A percentile compares a stretch with the other conserved stretches of the same genome.
phyloP scores from a whole-genome alignment of 1,140 invertebrate genomes.

The Helicoverpa armigera region DNA sequence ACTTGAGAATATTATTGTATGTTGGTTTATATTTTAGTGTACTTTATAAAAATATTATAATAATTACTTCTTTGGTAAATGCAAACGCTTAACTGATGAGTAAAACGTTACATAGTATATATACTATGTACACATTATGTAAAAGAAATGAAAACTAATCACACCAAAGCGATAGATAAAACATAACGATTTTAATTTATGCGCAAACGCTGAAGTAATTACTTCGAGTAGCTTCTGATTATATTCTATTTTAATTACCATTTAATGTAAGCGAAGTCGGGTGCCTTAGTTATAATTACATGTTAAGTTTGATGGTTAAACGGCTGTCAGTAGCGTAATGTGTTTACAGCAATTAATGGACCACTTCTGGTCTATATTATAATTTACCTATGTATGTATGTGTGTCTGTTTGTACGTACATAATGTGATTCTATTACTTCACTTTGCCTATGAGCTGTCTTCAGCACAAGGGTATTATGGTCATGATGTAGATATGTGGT shows the following conservation, averaged over 20 bases:
- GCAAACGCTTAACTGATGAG: too few species aligned
- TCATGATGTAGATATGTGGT: slow-evolving; percentile 6
- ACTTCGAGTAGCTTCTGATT: slow-evolving; percentile 31
- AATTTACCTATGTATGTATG: not conserved
- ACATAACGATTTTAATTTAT: slow-evolving; percentile 50
- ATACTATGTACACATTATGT: too few species aligned
- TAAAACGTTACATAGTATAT: too few species aligned
- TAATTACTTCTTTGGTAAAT: too few species aligned
- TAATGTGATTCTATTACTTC: not conserved
- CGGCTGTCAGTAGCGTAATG: slow-evolving; percentile 24
- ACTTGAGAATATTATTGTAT: too few species aligned
- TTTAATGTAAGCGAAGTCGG: slow-evolving; percentile 32
- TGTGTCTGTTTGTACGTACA: not conserved
- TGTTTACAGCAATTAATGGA: slow-evolving; percentile 21
- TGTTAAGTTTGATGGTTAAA: slow-evolving; percentile 42
- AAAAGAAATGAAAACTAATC: not conserved
- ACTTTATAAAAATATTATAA: too few species aligned
- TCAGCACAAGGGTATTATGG: slow-evolving; percentile 1
- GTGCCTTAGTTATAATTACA: slow-evolving; percentile 40
- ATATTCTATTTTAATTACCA: slow-evolving; percentile 46
- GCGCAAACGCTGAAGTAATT: slow-evolving; percentile 44
- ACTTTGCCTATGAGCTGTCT: not conserved
- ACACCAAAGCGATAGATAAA: slow-evolving; percentile 30
- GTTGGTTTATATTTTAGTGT: too few species aligned
- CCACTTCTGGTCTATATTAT: not conserved